phyloP scores from a whole-genome alignment of 1,140 invertebrate genomes.

The Eumaeus atala region DNA sequence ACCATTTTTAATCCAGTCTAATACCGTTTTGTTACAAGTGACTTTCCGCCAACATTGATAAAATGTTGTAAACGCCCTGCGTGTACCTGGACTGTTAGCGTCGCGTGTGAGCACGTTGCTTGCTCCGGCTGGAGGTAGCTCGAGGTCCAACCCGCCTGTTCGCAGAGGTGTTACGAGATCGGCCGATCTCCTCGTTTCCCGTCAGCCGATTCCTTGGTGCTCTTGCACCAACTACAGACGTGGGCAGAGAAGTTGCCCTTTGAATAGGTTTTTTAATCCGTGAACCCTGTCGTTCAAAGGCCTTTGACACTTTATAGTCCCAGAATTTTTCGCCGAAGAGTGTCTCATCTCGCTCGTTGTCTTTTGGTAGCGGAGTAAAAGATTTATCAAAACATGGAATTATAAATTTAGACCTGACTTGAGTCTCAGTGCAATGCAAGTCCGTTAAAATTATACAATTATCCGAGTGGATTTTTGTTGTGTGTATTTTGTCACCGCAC shows the following conservation, averaged over 20 bases:
- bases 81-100: slow-evolving; percentile 28
- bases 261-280: slow-evolving; percentile 22
- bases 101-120: slow-evolving; percentile 10
- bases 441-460: slow-evolving; percentile 26
- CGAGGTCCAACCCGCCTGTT: slow-evolving; percentile 22
- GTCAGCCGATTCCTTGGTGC: neutral
- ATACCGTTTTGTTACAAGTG: slow-evolving; percentile 21
- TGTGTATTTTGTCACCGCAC: slow-evolving; percentile 11
- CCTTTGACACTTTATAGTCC: slow-evolving; percentile 31
- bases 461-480: slow-evolving; percentile 22
- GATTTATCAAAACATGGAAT: slow-evolving; percentile 24
- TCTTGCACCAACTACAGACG: neutral
- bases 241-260: neutral
- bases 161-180: slow-evolving; percentile 22
- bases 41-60: slow-evolving; percentile 31
- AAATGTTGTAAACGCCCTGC: slow-evolving; percentile 28
- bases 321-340: slow-evolving; percentile 24
- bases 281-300: slow-evolving; percentile 20
- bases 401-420: slow-evolving; percentile 24
- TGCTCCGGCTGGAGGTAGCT: slow-evolving; percentile 6
- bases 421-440: slow-evolving; percentile 19
- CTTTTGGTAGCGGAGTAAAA: slow-evolving; percentile 18
- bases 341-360: slow-evolving; percentile 22
- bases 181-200: slow-evolving; percentile 29
- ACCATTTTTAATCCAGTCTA: slow-evolving; percentile 28